These are phyloP conservation scores for Eurytoma californica DNA, from an alignment of 2,888 invertebrate species.

Conservation along the genomic window DNA sequence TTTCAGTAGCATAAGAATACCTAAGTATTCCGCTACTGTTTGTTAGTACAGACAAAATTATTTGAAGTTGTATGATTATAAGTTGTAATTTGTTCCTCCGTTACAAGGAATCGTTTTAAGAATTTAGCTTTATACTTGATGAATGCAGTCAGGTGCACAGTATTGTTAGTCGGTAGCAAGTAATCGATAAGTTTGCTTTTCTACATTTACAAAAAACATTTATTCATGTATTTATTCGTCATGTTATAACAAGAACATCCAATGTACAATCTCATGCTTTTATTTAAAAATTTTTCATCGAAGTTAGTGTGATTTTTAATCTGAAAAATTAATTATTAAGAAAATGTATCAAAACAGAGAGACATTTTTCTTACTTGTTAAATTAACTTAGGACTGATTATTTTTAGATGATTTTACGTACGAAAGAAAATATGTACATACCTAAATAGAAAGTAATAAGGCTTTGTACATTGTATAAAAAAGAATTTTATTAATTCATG, in stretches of 20 bases:
- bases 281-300: slow-evolving; percentile 5
- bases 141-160: slow-evolving; percentile 12
- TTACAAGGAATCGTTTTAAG: slow-evolving; percentile 27
- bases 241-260: slow-evolving; percentile 2
- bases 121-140: slow-evolving; percentile 24
- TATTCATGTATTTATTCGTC: slow-evolving; percentile 4
- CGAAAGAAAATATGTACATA: slow-evolving; percentile 33
- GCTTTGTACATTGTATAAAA: slow-evolving; percentile 37
- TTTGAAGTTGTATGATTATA: slow-evolving; percentile 20
- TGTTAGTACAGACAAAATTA: slow-evolving; percentile 31
- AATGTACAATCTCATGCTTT: slow-evolving; percentile 16
- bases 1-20: slow-evolving; percentile 29
- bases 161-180: slow-evolving; percentile 37
- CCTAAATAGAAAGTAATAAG: slow-evolving; percentile 16
- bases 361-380: slow-evolving; percentile 25
- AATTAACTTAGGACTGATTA: slow-evolving; percentile 34
- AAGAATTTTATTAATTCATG: slow-evolving; percentile 13
- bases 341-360: slow-evolving; percentile 5
- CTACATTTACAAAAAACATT: slow-evolving; percentile 7
- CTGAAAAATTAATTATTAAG: slow-evolving; percentile 8
- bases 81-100: slow-evolving; percentile 35
- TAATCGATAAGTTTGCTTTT: slow-evolving; percentile 18
- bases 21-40: slow-evolving; percentile 19
- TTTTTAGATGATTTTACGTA: slow-evolving; percentile 28
- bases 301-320: slow-evolving; percentile 15